Conservation (phyloP, 2,113 vertebrate species). For the Arothron firmamentum region DNA sequence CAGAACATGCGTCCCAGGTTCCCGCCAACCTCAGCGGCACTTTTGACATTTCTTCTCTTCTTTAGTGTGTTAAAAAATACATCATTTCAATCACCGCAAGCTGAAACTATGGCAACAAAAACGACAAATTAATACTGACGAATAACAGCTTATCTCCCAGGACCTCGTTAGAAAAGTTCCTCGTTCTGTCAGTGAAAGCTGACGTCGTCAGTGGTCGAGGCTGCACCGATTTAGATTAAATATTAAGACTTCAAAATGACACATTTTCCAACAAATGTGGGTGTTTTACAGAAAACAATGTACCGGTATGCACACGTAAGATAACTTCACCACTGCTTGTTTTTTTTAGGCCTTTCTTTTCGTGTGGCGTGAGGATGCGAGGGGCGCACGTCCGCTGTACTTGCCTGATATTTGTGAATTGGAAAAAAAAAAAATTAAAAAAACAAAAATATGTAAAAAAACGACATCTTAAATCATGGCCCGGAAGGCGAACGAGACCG, state of each 20-base stretch:
- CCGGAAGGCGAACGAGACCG: conserved; percentile 81
- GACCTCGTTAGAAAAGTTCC: conserved; percentile 9
- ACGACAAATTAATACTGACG: neutral
- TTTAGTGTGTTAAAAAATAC: too few relatives aligned
- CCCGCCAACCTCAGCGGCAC: too few relatives aligned
- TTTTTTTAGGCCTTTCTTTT: neutral
- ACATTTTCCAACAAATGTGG: too few relatives aligned
- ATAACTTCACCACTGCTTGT: neutral
- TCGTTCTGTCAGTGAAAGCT: conserved; percentile 6
- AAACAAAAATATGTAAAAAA: too few relatives aligned
- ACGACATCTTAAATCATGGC: conserved; percentile 73
- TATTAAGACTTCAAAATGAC: too few relatives aligned
- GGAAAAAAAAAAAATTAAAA: too few relatives aligned
- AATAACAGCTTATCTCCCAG: neutral
- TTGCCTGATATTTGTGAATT: neutral
- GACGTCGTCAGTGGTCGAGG: neutral
- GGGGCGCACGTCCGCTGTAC: too few relatives aligned
- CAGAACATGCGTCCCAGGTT: too few relatives aligned
- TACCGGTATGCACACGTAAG: neutral
- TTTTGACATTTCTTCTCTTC: too few relatives aligned
- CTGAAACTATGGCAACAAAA: conserved; percentile 5
- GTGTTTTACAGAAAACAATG: neutral
- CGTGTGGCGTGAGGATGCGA: too few relatives aligned
- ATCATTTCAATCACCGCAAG: neutral
- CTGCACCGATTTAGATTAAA: too few relatives aligned